Percentiles rank a stretch among this genome's conserved stretches.
These are phyloP conservation scores for Oceanodroma leucorhoa DNA, from an alignment of 2,797 vertebrate genomes.

Conservation along the genomic window DNA sequence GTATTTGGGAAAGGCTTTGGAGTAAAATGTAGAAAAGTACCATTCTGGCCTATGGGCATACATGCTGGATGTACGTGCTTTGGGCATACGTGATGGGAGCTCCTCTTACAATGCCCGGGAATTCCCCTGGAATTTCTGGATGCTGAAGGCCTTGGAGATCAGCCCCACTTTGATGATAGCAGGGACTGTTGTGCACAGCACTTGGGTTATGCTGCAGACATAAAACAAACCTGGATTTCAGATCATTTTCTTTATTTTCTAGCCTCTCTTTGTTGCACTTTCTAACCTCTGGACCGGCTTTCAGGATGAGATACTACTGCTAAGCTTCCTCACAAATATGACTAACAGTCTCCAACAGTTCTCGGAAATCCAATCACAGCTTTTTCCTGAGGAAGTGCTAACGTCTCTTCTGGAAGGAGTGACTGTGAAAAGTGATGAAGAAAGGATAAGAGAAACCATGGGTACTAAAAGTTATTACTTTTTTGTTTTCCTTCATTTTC, in stretches of 20 bases:
- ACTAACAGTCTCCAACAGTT: conserved; percentile 79
- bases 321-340: conserved; percentile 80
- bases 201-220: neutral
- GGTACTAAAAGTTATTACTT: conserved; percentile 70
- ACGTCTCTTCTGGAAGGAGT: conserved; percentile 74
- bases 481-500: neutral
- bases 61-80: neutral
- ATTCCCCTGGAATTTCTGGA: neutral
- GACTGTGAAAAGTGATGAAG: conserved; percentile 82
- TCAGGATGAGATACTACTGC: conserved; percentile 84
- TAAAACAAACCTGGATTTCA: neutral
- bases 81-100: neutral
- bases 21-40: neutral
- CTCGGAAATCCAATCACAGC: conserved; percentile 71
- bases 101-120: neutral
- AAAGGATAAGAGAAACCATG: conserved; percentile 77
- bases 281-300: conserved; percentile 84
- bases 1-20: neutral
- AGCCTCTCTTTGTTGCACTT: conserved; percentile 87
- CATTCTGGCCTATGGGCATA: neutral
- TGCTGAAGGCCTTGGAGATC: neutral
- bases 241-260: neutral
- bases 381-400: conserved; percentile 77
- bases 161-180: neutral
- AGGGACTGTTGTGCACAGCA: neutral